Percentiles rank a stretch among this genome's conserved stretches.
Evolutionary conservation across 2,888 invertebrate genomes (phyloP).

Genomic region (Tridacna gigas): DNA sequence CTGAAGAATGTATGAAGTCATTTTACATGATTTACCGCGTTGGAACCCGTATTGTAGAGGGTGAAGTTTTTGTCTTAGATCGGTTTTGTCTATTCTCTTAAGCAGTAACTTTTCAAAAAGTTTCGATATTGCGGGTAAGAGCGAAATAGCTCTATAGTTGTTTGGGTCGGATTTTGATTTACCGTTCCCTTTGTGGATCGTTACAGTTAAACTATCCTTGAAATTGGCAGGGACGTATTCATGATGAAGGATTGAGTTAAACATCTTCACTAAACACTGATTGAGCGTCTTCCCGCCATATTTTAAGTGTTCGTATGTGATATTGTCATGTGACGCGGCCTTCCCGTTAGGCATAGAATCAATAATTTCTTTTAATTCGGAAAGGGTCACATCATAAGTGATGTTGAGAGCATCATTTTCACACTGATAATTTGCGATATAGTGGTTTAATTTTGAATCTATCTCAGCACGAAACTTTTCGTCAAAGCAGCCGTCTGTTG

Average conservation of each 20-base stretch:
- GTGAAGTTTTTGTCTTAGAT: not conserved
- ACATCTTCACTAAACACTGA: not conserved
- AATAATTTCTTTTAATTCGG: not conserved
- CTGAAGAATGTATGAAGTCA: slow-evolving; percentile 15
- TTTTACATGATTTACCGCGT: slow-evolving; percentile 8
- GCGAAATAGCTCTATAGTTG: slow-evolving; percentile 24
- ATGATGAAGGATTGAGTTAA: not conserved
- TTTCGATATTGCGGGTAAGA: not conserved
- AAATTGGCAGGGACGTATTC: slow-evolving; percentile 6
- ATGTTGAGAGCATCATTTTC: not conserved
- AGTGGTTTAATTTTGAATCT: not conserved
- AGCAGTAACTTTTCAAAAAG: slow-evolving; percentile 8
- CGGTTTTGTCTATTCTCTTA: not conserved
- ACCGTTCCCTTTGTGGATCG: slow-evolving; percentile 7
- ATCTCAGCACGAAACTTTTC: not conserved
- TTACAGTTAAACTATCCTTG: not conserved
- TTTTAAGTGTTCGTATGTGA: slow-evolving; percentile 20
- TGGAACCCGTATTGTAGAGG: slow-evolving; percentile 30
- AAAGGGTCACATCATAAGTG: not conserved
- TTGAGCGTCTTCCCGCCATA: not conserved
- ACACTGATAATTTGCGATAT: not conserved
- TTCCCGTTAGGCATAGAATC: slow-evolving; percentile 3
- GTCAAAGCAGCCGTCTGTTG: not conserved
- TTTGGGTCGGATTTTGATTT: slow-evolving; percentile 10
- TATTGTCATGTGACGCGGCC: not conserved